phyloP scores from a whole-genome alignment of 1,140 invertebrate genomes.

The Drosophila watanabei region DNA sequence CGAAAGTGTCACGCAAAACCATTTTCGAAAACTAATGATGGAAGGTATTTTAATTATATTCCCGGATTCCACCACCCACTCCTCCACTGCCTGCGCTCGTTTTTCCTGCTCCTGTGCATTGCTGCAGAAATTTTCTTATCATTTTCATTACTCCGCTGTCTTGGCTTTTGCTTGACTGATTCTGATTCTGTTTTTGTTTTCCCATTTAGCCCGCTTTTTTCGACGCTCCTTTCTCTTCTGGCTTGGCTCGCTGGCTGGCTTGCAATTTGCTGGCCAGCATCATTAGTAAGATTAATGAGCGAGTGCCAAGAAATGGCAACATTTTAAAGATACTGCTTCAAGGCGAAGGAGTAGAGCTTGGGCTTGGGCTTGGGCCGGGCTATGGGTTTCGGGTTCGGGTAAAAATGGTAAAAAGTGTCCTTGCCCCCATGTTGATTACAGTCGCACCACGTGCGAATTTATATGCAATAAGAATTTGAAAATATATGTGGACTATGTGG shows the following conservation, averaged over 20 bases:
- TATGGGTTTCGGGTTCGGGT: not conserved
- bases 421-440: slow-evolving; percentile 74
- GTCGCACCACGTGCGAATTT: slow-evolving; percentile 83
- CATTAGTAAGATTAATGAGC: slow-evolving; percentile 82
- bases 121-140: slow-evolving; percentile 85
- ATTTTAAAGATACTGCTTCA: slow-evolving; percentile 52
- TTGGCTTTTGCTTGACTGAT: slow-evolving; percentile 84
- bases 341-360: not conserved
- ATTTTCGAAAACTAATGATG: slow-evolving; percentile 80
- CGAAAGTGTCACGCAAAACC: slow-evolving; percentile 77
- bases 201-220: slow-evolving; percentile 42
- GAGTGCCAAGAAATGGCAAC: slow-evolving; percentile 34
- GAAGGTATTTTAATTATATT: slow-evolving; percentile 85
- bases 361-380: no score
- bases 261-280: slow-evolving; percentile 80
- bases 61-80: slow-evolving; percentile 1
- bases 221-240: slow-evolving; percentile 15
- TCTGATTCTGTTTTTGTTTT: slow-evolving; percentile 59
- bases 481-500: slow-evolving; percentile 65
- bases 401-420: slow-evolving; percentile 66
- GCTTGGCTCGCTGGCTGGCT: slow-evolving; percentile 16
- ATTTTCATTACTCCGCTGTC: slow-evolving; percentile 77
- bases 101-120: slow-evolving; percentile 66
- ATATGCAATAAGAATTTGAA: slow-evolving; percentile 84
- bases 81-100: slow-evolving; percentile 6